Base-by-base conservation (phyloP, 2,888 invertebrate genomes). In the Celastrina argiolus region DNA sequence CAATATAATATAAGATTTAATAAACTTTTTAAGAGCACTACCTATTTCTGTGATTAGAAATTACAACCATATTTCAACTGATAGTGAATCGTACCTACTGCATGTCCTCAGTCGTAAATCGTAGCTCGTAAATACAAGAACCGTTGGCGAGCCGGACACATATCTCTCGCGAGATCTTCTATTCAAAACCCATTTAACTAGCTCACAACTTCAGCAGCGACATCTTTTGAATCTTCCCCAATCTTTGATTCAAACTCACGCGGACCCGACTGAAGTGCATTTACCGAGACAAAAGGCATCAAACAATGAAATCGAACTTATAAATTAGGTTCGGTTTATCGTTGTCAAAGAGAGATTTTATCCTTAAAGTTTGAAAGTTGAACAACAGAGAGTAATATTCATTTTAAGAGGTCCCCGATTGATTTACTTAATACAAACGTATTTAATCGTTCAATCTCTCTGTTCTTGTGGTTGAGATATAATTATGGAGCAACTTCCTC, bases 211-310 rank as follows among this genome's bases (percentile, higher is more conserved):
- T 28, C 18, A 66, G 36, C 56, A 64, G 59, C 59, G 66, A 42
- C 66, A 66, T 66, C 66, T 66, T 66, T 66, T 58, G 34, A 45
- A 45, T 18, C 42, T 28, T 61, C 22, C 59, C 18, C 12, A 66
- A 59, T 59, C 59, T 66, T 59, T 18, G 28, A 42, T 65, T 65
- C 65, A 58, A 66, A 66, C 42, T 22, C 42, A 34, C 34, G 8
- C 14, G 42, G 8, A 58, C 59, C 59, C 26, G 16, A 31, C 41
- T 59, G 31, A 34, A 59, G 42, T 66, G 34, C 59, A 59, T 59
- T 59, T 22, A 34, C 59, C 26, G 34, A 66, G 22, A 66, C 66
- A 66, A 66, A 41, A 59, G 66, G 22, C 36, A 61, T 36, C 61
- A 61, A 61, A 61, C 61, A 61, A 61, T 61, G 61, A 61, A 61